Conservation (phyloP, 2,888 invertebrate genomes). For the Ennomos fuscantarius region DNA sequence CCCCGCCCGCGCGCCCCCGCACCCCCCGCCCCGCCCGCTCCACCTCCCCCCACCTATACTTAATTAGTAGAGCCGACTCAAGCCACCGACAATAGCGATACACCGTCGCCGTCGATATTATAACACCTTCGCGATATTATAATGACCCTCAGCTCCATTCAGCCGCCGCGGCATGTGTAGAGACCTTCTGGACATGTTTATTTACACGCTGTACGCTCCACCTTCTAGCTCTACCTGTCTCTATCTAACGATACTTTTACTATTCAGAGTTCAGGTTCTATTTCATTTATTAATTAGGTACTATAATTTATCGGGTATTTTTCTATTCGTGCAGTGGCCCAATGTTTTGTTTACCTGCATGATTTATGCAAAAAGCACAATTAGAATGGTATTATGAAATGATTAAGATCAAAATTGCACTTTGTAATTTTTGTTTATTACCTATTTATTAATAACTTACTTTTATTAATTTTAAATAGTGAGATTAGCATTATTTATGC, state of each 20-base stretch:
- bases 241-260: constrained; percentile 56
- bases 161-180: constrained; percentile 11
- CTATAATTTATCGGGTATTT: too few species aligned
- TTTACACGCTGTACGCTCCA: constrained; percentile 68
- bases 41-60: constrained; percentile 69
- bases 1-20: constrained; percentile 48
- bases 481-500: constrained; percentile 14
- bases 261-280: too few species aligned
- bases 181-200: constrained; percentile 53
- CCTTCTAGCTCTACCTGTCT: constrained; percentile 73
- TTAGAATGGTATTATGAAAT: too few species aligned
- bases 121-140: constrained; percentile 45
- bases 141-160: constrained; percentile 35
- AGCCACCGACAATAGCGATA: constrained; percentile 40
- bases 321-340: too few species aligned
- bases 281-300: too few species aligned
- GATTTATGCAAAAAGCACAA: too few species aligned
- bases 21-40: constrained; percentile 45
- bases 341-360: too few species aligned
- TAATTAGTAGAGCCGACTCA: constrained; percentile 70
- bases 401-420: too few species aligned
- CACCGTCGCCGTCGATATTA: constrained; percentile 38
- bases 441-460: too few species aligned
- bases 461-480: background rate
- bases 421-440: too few species aligned